Conservation (phyloP, 2,113 vertebrate genomes). For the Corythornis vintsioides region DNA sequence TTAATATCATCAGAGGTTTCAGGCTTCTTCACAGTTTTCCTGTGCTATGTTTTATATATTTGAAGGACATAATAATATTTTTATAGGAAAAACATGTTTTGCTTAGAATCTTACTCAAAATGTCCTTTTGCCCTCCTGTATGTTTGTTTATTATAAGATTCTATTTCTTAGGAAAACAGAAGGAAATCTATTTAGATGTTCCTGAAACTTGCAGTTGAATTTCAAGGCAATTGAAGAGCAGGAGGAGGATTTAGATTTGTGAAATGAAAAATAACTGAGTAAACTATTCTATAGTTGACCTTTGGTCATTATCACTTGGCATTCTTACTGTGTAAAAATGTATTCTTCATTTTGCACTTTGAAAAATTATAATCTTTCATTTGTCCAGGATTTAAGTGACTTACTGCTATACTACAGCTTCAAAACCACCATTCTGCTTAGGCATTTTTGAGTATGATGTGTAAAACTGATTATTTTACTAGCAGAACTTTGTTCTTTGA, state of each 20-base stretch:
- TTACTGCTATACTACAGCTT: background rate
- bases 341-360: constrained; percentile 4
- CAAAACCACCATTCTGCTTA: background rate
- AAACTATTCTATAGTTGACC: background rate
- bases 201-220: constrained; percentile 52
- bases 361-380: background rate
- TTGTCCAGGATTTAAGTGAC: background rate
- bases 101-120: constrained; percentile 62
- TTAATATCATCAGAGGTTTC: constrained; percentile 9
- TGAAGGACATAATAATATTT: constrained; percentile 72
- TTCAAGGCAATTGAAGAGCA: constrained; percentile 27
- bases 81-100: constrained; percentile 69
- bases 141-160: constrained; percentile 67
- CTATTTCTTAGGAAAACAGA: constrained; percentile 66
- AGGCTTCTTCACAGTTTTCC: constrained; percentile 42
- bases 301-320: background rate
- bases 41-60: constrained; percentile 53
- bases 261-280: constrained; percentile 42
- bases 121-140: constrained; percentile 62
- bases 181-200: constrained; percentile 66
- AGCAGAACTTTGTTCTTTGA: background rate
- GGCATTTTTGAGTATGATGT: background rate
- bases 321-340: background rate
- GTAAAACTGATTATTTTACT: background rate
- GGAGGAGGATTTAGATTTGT: constrained; percentile 19